phyloP scores from a whole-genome alignment of 1,140 invertebrate genomes.

The Atta colombica region DNA sequence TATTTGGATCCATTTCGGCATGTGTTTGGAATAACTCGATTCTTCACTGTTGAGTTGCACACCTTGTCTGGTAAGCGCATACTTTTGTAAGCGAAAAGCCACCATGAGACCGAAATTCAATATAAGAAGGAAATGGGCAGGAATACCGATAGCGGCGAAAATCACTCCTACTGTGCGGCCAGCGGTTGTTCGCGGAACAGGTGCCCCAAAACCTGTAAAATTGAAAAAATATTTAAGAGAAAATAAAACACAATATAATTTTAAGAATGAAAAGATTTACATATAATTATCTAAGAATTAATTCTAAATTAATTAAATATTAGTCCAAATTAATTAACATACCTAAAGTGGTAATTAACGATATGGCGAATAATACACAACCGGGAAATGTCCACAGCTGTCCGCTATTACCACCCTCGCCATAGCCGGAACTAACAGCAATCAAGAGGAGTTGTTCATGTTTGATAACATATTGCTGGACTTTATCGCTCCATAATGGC shows the following conservation, averaged over 20 bases:
- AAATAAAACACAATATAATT: too few relatives aligned
- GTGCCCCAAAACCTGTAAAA: constrained; percentile 88
- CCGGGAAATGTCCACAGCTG: constrained; percentile 89
- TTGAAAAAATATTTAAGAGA: constrained; percentile 1
- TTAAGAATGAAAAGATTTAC: not conserved
- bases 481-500: constrained; percentile 86
- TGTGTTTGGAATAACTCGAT: constrained; percentile 68
- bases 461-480: constrained; percentile 86
- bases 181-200: constrained; percentile 88
- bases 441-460: constrained; percentile 87
- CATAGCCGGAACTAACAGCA: constrained; percentile 87
- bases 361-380: constrained; percentile 88
- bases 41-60: constrained; percentile 71
- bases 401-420: constrained; percentile 86
- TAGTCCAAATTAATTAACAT: constrained; percentile 56
- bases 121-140: constrained; percentile 88
- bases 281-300: constrained; percentile 3
- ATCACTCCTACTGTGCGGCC: constrained; percentile 88
- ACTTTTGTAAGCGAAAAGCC: constrained; percentile 86
- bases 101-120: constrained; percentile 88
- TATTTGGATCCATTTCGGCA: constrained; percentile 82
- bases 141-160: constrained; percentile 88
- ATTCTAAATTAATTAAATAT: not conserved
- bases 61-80: constrained; percentile 78
- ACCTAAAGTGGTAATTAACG: constrained; percentile 89